Conservation (phyloP, 92 coral and sea anemone genomes). For the Bergia sp. region DNA sequence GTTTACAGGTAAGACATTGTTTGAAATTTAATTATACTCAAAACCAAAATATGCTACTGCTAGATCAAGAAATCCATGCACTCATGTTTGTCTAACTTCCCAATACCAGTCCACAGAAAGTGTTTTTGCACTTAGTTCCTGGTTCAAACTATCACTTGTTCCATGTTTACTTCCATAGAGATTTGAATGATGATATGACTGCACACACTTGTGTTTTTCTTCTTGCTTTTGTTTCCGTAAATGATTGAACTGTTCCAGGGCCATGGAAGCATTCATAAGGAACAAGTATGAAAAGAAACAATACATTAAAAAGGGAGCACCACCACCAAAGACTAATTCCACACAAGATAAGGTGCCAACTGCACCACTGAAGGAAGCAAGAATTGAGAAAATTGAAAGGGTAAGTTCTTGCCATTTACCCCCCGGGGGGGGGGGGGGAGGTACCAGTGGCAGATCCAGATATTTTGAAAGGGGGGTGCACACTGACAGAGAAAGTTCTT, state of each 20-base stretch:
- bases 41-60: too few relatives aligned
- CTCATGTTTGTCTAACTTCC: too few relatives aligned
- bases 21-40: background rate
- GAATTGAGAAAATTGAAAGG: slow-evolving; percentile 45
- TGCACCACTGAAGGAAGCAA: slow-evolving; percentile 48
- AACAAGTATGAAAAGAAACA: slow-evolving; percentile 94
- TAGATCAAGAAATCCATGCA: too few relatives aligned
- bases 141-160: background rate
- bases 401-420: background rate
- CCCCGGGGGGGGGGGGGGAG: too few relatives aligned
- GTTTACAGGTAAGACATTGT: background rate
- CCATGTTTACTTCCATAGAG: background rate
- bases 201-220: background rate
- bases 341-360: slow-evolving; percentile 38
- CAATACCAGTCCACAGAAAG: too few relatives aligned
- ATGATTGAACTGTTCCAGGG: slow-evolving; percentile 54
- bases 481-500: too few relatives aligned
- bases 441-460: too few relatives aligned
- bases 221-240: slow-evolving; percentile 28
- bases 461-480: too few relatives aligned
- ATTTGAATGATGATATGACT: slow-evolving; percentile 41
- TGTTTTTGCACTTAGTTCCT: background rate
- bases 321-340: slow-evolving; percentile 66
- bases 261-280: slow-evolving; percentile 88
- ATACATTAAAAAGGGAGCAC: slow-evolving; percentile 86